phyloP scores from a whole-genome alignment of 2,888 invertebrate genomes.

The Therioaphis trifolii region DNA sequence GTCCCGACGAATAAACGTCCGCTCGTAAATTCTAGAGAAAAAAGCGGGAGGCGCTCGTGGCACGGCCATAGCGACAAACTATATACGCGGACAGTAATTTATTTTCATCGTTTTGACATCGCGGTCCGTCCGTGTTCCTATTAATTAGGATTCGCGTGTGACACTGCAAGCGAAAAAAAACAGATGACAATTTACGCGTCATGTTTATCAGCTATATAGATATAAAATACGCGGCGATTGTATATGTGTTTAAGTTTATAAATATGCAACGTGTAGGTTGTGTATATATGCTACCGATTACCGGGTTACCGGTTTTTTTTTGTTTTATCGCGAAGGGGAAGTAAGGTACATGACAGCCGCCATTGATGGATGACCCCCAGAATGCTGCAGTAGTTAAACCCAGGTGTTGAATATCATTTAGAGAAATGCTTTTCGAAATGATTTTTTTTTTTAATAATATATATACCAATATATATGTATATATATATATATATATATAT shows the following conservation, averaged over 20 bases:
- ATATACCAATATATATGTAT: no score
- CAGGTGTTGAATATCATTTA: slow-evolving; percentile 56
- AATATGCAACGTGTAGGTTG: slow-evolving; percentile 1
- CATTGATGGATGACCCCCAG: slow-evolving; percentile 53
- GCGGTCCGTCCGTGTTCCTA: neutral
- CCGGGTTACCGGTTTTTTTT: slow-evolving; percentile 39
- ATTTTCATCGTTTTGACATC: slow-evolving; percentile 31
- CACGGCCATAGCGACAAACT: neutral
- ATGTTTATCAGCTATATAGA: neutral
- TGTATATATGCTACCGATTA: neutral
- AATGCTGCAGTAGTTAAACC: slow-evolving; percentile 9
- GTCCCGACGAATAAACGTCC: slow-evolving; percentile 44
- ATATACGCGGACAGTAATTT: neutral
- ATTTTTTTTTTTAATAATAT: slow-evolving; percentile 34
- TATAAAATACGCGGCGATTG: neutral
- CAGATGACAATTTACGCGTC: neutral
- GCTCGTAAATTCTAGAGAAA: slow-evolving; percentile 39
- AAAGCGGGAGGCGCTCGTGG: neutral
- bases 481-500: no score
- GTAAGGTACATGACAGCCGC: slow-evolving; percentile 30
- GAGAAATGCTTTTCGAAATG: slow-evolving; percentile 7
- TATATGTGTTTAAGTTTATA: neutral
- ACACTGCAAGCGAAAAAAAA: neutral
- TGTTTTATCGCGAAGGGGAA: slow-evolving; percentile 4
- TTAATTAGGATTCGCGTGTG: slow-evolving; percentile 31